phyloP scores from a whole-genome alignment of 2,888 invertebrate genomes.

The Ectemnius cavifrons region DNA sequence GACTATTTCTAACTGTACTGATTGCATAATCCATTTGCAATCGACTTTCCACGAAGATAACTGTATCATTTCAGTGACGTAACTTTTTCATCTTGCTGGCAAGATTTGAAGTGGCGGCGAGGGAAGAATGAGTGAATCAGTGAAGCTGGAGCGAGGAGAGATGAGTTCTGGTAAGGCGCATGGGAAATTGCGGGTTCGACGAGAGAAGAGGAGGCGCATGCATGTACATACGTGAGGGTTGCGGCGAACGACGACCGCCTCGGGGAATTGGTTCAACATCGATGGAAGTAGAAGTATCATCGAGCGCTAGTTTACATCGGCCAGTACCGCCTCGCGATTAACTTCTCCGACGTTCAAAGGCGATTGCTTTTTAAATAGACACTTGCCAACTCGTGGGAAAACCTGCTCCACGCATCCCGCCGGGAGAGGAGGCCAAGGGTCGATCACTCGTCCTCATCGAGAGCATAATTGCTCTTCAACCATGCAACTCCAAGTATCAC shows the following conservation, averaged over 20 bases:
- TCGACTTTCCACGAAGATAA: too few species aligned
- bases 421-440: slow-evolving; percentile 3
- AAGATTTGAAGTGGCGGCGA: not conserved
- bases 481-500: too few species aligned
- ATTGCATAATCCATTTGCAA: too few species aligned
- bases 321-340: slow-evolving; percentile 67
- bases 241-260: slow-evolving; percentile 54
- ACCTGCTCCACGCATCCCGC: not conserved
- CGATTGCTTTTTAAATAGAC: slow-evolving; percentile 73
- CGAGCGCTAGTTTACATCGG: slow-evolving; percentile 71
- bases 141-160: not conserved
- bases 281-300: slow-evolving; percentile 66
- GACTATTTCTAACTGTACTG: too few species aligned
- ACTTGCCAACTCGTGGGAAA: slow-evolving; percentile 45
- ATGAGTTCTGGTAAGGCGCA: slow-evolving; percentile 47
- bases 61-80: not conserved
- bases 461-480: too few species aligned
- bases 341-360: slow-evolving; percentile 66
- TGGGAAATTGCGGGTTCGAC: slow-evolving; percentile 65
- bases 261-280: slow-evolving; percentile 65
- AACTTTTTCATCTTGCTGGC: slow-evolving; percentile 4
- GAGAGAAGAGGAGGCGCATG: slow-evolving; percentile 18
- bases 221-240: slow-evolving; percentile 33
- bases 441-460: not conserved
- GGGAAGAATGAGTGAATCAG: not conserved